phyloP scores from a whole-genome alignment of 2,888 invertebrate species.

The Diarsia brunnea region DNA sequence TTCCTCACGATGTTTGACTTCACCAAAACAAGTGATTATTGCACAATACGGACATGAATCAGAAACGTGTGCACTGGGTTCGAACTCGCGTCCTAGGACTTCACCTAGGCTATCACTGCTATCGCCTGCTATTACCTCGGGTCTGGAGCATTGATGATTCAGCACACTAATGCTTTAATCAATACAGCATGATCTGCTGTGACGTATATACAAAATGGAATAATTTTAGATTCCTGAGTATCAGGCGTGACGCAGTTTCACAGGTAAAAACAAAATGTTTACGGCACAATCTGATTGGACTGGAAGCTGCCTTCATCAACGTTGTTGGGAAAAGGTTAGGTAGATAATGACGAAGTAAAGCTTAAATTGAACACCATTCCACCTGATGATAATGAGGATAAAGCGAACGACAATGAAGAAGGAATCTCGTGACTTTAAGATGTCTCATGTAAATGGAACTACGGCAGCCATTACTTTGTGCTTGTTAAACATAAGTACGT shows the following conservation, averaged over 20 bases:
- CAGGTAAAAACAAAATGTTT: background rate
- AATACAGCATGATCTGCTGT: background rate
- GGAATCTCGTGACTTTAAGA: background rate
- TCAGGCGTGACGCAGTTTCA: too few species aligned
- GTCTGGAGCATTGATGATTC: background rate
- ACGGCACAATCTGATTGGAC: background rate
- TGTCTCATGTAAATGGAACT: background rate
- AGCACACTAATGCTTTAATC: background rate
- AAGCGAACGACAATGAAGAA: background rate
- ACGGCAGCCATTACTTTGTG: background rate
- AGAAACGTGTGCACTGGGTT: too few species aligned
- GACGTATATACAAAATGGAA: background rate
- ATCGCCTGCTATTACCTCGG: background rate
- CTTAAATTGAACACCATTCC: background rate
- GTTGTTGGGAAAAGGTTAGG: background rate
- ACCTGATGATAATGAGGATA: background rate
- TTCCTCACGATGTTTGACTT: too few species aligned
- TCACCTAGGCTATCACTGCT: too few species aligned
- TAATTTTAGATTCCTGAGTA: background rate
- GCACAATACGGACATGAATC: too few species aligned
- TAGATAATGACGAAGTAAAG: background rate
- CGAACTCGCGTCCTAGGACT: too few species aligned
- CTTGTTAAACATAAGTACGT: conserved; percentile 13
- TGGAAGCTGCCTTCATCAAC: background rate
- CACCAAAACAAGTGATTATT: too few species aligned